Conservation (phyloP, 1,140 invertebrate genomes). For the Chelonus insularis region DNA sequence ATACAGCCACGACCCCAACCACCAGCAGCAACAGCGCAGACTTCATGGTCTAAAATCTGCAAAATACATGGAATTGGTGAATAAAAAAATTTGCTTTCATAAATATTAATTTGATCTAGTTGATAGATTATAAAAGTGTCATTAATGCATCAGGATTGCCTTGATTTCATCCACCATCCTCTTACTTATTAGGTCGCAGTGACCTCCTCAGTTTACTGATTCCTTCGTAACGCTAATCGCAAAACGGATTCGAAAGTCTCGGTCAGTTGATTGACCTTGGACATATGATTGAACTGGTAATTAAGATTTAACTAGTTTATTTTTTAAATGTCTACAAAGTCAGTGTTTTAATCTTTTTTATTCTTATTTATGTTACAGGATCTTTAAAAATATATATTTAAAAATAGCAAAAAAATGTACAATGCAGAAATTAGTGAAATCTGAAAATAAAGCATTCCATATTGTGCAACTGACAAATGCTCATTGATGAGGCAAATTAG, state of each 20-base stretch:
- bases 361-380: too few species aligned
- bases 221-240: not conserved
- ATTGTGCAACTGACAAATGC: too few species aligned
- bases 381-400: too few species aligned
- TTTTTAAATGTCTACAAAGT: too few species aligned
- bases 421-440: too few species aligned
- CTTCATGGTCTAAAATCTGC: constrained; percentile 54
- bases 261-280: constrained; percentile 13
- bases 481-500: too few species aligned
- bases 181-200: not conserved
- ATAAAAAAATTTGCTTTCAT: too few species aligned
- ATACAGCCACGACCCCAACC: constrained; percentile 67
- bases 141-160: not conserved
- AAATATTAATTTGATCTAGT: too few species aligned
- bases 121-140: too few species aligned
- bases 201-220: not conserved
- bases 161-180: not conserved
- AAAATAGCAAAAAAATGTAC: too few species aligned
- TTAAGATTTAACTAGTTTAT: not conserved
- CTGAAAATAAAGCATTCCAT: too few species aligned
- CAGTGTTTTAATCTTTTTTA: too few species aligned
- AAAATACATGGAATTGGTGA: constrained; percentile 27
- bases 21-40: constrained; percentile 63
- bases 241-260: constrained; percentile 19
- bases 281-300: not conserved